These are phyloP conservation scores for Alces alces DNA, from an alignment of 2,113 vertebrate genomes.

Conservation along the genomic window DNA sequence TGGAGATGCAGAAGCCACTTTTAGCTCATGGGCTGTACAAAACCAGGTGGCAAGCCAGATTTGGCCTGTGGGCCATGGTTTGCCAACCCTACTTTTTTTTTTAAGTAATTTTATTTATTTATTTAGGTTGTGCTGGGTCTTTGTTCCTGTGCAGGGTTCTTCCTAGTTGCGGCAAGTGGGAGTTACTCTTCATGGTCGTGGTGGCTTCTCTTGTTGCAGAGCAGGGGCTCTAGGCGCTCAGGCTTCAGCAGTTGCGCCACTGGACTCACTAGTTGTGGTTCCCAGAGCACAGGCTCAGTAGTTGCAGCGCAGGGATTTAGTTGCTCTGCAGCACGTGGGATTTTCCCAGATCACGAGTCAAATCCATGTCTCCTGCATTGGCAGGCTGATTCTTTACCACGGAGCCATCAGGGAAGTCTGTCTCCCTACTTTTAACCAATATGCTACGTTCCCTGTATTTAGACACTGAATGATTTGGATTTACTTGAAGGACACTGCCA, in stretches of 20 bases:
- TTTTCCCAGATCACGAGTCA: neutral
- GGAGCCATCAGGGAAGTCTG: neutral
- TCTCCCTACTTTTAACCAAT: neutral
- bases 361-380: neutral
- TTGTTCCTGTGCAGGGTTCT: neutral
- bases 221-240: neutral
- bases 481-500: neutral
- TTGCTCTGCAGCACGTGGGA: neutral
- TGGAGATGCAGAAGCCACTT: neutral
- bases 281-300: neutral
- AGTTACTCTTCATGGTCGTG: neutral
- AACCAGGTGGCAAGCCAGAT: neutral
- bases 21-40: neutral
- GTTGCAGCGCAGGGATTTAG: neutral
- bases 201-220: neutral
- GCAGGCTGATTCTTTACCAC: neutral
- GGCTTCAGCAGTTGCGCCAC: accelerated
- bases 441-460: accelerated
- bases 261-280: neutral
- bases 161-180: neutral
- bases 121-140: neutral
- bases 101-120: neutral
- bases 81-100: neutral
- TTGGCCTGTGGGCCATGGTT: neutral
- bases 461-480: neutral